Conservation (phyloP, 2,888 invertebrate genomes). For the Eulithis prunata region DNA sequence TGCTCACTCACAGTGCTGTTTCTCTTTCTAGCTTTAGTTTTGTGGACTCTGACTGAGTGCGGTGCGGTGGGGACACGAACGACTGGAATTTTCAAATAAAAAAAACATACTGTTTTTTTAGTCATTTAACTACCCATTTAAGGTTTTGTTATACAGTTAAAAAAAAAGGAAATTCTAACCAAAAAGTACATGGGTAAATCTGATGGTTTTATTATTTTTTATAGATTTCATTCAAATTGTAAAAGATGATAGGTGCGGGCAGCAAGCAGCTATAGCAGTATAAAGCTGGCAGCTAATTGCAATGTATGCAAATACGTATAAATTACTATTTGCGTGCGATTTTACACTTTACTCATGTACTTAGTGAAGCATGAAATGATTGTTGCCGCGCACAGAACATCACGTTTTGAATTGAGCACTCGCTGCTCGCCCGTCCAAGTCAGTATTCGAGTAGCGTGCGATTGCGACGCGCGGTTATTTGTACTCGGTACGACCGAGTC, state of each 20-base stretch:
- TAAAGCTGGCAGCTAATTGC: slow-evolving; percentile 28
- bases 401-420: slow-evolving; percentile 62
- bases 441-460: slow-evolving; percentile 70
- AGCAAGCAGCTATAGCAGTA: slow-evolving; percentile 20
- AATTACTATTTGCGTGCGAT: slow-evolving; percentile 66
- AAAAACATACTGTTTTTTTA: slow-evolving; percentile 3
- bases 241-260: slow-evolving; percentile 1
- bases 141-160: background rate
- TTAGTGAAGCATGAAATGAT: slow-evolving; percentile 76
- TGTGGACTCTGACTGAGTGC: slow-evolving; percentile 23
- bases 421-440: slow-evolving; percentile 46
- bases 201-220: background rate
- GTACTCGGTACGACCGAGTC: slow-evolving; percentile 37
- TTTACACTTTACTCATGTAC: slow-evolving; percentile 71
- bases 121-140: background rate
- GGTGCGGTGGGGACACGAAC: slow-evolving; percentile 19
- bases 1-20: slow-evolving; percentile 52
- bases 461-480: slow-evolving; percentile 50
- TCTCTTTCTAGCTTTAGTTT: slow-evolving; percentile 60
- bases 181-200: no score
- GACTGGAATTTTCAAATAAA: slow-evolving; percentile 19
- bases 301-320: slow-evolving; percentile 45
- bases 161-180: background rate
- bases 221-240: background rate
- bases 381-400: slow-evolving; percentile 59